Conservation (phyloP, 2,888 invertebrate genomes). For the Hypomecis atomaria region DNA sequence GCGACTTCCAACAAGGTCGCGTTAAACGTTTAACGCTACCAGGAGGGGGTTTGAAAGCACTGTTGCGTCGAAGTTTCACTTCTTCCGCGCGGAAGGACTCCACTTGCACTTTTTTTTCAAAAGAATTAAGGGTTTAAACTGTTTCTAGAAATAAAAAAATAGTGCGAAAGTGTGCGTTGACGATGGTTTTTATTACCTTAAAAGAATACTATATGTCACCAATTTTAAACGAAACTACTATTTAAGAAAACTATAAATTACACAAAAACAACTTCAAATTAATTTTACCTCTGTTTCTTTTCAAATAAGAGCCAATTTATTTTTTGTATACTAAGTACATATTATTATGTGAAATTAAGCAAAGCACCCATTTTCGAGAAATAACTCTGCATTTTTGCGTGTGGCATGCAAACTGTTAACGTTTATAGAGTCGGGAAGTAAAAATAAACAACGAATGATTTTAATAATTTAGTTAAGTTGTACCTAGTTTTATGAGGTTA, state of each 20-base stretch:
- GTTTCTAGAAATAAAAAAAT: no score
- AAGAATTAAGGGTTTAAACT: no score
- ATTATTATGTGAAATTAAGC: constrained; percentile 2
- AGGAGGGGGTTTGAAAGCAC: no score
- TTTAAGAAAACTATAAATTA: neutral
- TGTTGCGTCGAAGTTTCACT: no score
- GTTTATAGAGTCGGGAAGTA: constrained; percentile 9
- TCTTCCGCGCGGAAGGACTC: no score
- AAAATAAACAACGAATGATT: constrained; percentile 12
- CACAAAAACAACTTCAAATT: neutral
- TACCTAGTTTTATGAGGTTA: no score
- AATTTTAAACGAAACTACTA: constrained; percentile 1
- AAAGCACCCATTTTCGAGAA: constrained; percentile 10
- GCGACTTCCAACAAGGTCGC: no score
- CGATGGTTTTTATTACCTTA: no score
- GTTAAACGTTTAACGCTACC: no score
- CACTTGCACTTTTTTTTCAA: no score
- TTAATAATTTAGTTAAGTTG: constrained; percentile 12
- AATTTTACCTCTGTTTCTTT: constrained; percentile 6
- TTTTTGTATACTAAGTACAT: constrained; percentile 7
- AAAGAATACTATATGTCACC: neutral
- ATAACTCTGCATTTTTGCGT: constrained; percentile 20
- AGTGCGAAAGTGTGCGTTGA: no score
- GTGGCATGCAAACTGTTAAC: constrained; percentile 27
- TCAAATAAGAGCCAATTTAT: constrained; percentile 14